A percentile compares a stretch with the other conserved stretches of the same genome.
Conservation (phyloP, 1,140 invertebrate species). For the Penaeus chinensis region DNA sequence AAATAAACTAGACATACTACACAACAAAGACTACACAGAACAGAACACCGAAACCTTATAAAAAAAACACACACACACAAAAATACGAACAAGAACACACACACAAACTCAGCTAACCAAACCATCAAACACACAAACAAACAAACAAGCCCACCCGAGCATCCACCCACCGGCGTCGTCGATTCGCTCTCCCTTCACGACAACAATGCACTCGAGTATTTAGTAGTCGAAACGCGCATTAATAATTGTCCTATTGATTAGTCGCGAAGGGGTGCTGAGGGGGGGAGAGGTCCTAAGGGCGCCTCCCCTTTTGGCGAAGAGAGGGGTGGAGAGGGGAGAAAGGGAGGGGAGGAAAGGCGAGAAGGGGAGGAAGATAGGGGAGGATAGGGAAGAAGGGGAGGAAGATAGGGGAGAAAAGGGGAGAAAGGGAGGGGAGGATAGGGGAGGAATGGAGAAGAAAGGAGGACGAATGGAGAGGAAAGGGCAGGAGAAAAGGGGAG, state of each 20-base stretch:
- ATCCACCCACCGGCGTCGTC: neutral
- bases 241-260: conserved; percentile 46
- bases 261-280: neutral
- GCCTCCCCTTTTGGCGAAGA: conserved; percentile 7
- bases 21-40: no score
- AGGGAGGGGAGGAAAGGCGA: neutral
- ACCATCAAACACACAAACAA: no score
- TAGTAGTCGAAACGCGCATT: conserved; percentile 35
- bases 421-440: neutral
- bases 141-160: neutral
- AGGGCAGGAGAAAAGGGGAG: neutral
- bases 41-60: no score
- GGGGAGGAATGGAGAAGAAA: no score
- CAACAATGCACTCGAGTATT: conserved; percentile 24
- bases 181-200: conserved; percentile 6
- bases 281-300: neutral
- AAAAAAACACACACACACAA: no score
- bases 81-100: no score
- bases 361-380: neutral
- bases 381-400: neutral
- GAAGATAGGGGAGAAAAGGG: no score
- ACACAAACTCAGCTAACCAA: no score
- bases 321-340: neutral
- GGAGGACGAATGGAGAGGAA: neutral
- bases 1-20: no score